Evolutionary conservation across 2,888 invertebrate genomes (phyloP), one percentile per base, ranked within the genome.

Genomic region (Hydraecia micacea): DNA sequence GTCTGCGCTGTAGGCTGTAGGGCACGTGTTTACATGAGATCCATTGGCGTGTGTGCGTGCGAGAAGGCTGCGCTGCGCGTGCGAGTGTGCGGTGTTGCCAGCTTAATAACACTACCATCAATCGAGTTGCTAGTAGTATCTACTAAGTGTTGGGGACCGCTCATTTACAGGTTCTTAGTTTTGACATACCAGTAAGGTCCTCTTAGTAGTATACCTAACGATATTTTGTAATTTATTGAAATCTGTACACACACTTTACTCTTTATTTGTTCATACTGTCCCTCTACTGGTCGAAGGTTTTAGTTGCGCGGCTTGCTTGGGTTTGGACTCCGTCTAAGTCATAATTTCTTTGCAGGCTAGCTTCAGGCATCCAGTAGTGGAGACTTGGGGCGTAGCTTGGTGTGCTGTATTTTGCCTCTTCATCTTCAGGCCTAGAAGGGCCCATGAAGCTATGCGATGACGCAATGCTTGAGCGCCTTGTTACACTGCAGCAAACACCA

Each of bases 41-140:
- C 58, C 52, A 72, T 84, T 82, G 86, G 85, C 81, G 84, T 89
- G 93, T 91, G 93, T 93, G 94, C 82, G 93, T 91, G 88, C 87
- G 90, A 90, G 91, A 89, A 94, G 93, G 92, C 92, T 94, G 91
- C 76, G 91, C 88, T 93, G 93, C 92, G 93, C 92, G 91, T 91
- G 90, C 90, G 93, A 92, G 91, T 91, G 88, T 87, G 66, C 76
- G 70, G 91, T 91, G 93, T 91, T 93, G 89, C 92, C 89, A 91
- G 80, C 55, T 74, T 58, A 67, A 68, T 60, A 80, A 85, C 79
- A 77, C 60, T 86, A 60, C 83, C 86, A 55, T 46, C 32, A 73
- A 79, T 73, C 9, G 42, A 46, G 70, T 80, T 21, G 67, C 11
- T 67, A 55, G 68, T 32, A 68, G 21, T 4, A 69, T 36, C 15